Conservation (phyloP, 2,113 vertebrate species). For the Podarcis cretensis region DNA sequence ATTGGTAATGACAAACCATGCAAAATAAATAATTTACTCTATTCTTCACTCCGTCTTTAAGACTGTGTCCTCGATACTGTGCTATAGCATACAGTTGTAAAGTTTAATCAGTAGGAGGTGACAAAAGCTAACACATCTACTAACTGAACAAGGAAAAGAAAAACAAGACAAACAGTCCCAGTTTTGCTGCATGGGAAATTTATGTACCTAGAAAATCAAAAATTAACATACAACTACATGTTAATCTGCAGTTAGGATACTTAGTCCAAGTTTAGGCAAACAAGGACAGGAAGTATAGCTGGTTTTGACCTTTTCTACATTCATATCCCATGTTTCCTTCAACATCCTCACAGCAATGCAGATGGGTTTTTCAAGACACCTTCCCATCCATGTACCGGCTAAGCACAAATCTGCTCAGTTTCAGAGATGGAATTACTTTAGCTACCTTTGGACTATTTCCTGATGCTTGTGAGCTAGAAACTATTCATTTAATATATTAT, state of each 20-base stretch:
- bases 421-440: background rate
- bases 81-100: background rate
- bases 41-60: conserved; percentile 41
- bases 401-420: background rate
- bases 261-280: background rate
- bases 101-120: background rate
- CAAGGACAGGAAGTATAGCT: background rate
- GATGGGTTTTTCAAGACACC: background rate
- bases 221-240: background rate
- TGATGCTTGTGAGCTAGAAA: background rate
- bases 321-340: background rate
- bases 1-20: conserved; percentile 55
- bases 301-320: background rate
- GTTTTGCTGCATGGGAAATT: background rate
- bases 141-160: background rate
- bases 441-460: background rate
- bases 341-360: background rate
- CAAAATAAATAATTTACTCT: conserved; percentile 46
- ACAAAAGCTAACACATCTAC: background rate
- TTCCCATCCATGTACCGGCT: background rate
- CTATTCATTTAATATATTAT: background rate
- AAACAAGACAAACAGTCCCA: background rate
- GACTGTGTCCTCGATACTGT: conserved; percentile 44
- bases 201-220: background rate
- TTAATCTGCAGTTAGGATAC: background rate